Evolutionary conservation across 2,888 invertebrate species (phyloP).

Genomic region (Smittia sp.): DNA sequence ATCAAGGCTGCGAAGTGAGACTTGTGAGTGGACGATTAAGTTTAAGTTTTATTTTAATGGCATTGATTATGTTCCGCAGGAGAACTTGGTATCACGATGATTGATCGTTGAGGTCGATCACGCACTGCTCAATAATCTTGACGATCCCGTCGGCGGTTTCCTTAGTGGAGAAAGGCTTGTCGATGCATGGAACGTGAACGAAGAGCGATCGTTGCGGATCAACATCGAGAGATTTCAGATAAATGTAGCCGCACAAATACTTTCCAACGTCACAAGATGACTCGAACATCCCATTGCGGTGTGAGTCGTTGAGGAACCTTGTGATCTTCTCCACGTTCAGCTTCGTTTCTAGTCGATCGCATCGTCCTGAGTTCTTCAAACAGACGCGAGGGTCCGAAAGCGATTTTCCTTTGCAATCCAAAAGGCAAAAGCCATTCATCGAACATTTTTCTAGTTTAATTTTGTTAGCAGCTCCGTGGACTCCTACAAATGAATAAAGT

Average conservation of each 20-base stretch:
- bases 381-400: slow-evolving; percentile 45
- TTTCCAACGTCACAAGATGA: slow-evolving; percentile 58
- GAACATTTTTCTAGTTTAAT: slow-evolving; percentile 51
- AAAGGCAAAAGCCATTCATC: slow-evolving; percentile 49
- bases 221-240: slow-evolving; percentile 66
- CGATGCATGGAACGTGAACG: slow-evolving; percentile 71
- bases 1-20: background rate
- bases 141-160: slow-evolving; percentile 58
- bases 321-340: slow-evolving; percentile 54
- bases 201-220: slow-evolving; percentile 62
- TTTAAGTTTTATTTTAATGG: background rate
- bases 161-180: slow-evolving; percentile 60
- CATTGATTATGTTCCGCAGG: background rate
- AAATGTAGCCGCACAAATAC: slow-evolving; percentile 77
- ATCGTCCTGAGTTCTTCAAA: slow-evolving; percentile 45
- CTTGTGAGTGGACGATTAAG: background rate
- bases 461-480: slow-evolving; percentile 48
- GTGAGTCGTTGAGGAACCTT: slow-evolving; percentile 44
- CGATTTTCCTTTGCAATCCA: slow-evolving; percentile 48
- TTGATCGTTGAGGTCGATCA: slow-evolving; percentile 41
- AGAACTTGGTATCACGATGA: background rate
- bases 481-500: slow-evolving; percentile 42
- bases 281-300: slow-evolving; percentile 23
- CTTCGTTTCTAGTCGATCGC: slow-evolving; percentile 47
- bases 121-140: slow-evolving; percentile 50